Evolutionary conservation across 1,140 invertebrate genomes (phyloP).

Genomic region (Trichoplusia ni): DNA sequence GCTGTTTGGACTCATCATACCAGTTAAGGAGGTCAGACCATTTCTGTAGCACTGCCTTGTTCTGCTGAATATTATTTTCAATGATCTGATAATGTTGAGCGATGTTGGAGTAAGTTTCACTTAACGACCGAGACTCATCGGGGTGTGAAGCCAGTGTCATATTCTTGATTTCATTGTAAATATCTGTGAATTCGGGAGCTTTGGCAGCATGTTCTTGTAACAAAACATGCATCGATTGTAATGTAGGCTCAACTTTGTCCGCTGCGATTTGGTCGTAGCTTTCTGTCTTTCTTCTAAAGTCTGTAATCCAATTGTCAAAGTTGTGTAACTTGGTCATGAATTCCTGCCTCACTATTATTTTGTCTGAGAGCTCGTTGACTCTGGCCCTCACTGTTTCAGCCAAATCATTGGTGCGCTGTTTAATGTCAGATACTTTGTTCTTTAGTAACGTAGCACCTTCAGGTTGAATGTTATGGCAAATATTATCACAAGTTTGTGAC

Average conservation of each 20-base stretch:
- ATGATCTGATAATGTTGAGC: conserved; percentile 89
- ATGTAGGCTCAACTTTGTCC: conserved; percentile 88
- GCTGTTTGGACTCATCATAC: conserved; percentile 90
- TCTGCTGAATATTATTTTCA: conserved; percentile 88
- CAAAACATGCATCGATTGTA: conserved; percentile 90
- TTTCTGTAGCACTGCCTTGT: conserved; percentile 89
- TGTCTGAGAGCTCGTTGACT: conserved; percentile 90
- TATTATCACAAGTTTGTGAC: conserved; percentile 89
- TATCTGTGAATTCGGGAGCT: conserved; percentile 86
- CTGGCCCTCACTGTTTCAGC: conserved; percentile 87
- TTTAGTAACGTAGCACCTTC: conserved; percentile 89
- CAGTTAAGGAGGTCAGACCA: conserved; percentile 92
- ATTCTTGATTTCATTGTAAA: conserved; percentile 92
- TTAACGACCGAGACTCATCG: conserved; percentile 87
- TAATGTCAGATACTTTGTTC: conserved; percentile 87
- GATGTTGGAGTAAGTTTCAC: conserved; percentile 88
- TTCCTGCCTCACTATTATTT: conserved; percentile 90
- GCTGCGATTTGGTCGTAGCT: conserved; percentile 91
- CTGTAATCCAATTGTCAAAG: conserved; percentile 93
- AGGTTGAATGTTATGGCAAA: conserved; percentile 87
- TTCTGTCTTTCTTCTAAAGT: conserved; percentile 87
- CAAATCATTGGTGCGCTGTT: conserved; percentile 86
- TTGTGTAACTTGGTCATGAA: conserved; percentile 91
- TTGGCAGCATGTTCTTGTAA: conserved; percentile 92
- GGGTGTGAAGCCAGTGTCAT: conserved; percentile 86